A percentile compares a stretch with the other conserved stretches of the same genome.
These are phyloP conservation scores for Trachelus troglodyta DNA, from an alignment of 2,888 invertebrate species.

Conservation along the genomic window DNA sequence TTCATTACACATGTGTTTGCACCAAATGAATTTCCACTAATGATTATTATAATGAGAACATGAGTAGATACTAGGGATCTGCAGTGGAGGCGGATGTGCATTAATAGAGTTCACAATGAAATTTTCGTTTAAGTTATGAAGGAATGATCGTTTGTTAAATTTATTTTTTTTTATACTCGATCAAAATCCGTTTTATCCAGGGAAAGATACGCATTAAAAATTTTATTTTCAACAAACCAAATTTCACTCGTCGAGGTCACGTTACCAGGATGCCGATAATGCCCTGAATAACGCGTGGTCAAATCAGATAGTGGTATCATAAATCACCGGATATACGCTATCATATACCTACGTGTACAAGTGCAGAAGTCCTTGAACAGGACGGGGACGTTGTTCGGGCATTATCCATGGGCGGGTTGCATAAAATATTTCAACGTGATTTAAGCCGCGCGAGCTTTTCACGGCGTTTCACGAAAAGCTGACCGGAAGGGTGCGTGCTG, in stretches of 20 bases:
- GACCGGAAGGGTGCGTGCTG: not conserved
- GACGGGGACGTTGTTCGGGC: slow-evolving; percentile 4
- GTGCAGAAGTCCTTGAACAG: not conserved
- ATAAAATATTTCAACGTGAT: not conserved
- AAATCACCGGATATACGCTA: slow-evolving; percentile 5
- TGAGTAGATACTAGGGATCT: not conserved
- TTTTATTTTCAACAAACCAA: not conserved
- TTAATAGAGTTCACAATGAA: not conserved
- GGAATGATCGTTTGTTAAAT: not conserved
- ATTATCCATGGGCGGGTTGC: not conserved
- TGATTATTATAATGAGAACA: not conserved
- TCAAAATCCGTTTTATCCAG: not conserved
- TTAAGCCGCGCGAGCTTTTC: not conserved
- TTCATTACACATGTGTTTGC: not conserved
- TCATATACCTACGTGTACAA: slow-evolving; percentile 3
- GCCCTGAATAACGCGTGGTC: slow-evolving; percentile 3
- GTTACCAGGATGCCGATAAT: not conserved
- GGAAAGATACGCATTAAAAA: not conserved
- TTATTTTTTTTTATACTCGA: not conserved
- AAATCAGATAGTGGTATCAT: slow-evolving; percentile 6
- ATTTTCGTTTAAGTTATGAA: not conserved
- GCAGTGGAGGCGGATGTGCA: not conserved
- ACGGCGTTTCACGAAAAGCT: not conserved
- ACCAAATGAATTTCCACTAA: not conserved
- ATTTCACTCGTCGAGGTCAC: not conserved